These are phyloP conservation scores for Actinostola sp. DNA, from an alignment of 92 coral and sea anemone genomes.

Conservation along the genomic window DNA sequence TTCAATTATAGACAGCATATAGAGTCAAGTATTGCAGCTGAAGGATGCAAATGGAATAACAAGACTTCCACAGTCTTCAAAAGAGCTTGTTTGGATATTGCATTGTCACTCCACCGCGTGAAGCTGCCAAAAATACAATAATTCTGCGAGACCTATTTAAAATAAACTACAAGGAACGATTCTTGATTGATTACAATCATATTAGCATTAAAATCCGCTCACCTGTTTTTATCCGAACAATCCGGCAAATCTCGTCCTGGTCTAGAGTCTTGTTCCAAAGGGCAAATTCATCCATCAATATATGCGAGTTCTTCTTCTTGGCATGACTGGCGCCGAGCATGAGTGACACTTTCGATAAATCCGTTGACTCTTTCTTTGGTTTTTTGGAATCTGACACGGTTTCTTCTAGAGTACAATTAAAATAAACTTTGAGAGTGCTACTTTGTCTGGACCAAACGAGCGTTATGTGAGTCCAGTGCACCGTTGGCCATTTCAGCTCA, in stretches of 20 bases:
- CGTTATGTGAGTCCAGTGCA: slow-evolving; percentile 82
- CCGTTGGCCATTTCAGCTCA: slow-evolving; percentile 52
- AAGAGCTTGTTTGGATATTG: no score
- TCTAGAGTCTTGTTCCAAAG: slow-evolving; percentile 75
- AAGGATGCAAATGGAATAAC: no score
- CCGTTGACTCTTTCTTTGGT: neutral
- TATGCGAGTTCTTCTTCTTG: slow-evolving; percentile 61
- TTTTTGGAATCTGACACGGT: slow-evolving; percentile 1
- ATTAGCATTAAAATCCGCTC: slow-evolving; percentile 16
- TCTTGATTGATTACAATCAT: neutral
- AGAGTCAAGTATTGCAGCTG: no score
- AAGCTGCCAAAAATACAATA: no score
- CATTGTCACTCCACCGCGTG: no score
- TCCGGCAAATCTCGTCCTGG: slow-evolving; percentile 53
- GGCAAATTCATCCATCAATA: slow-evolving; percentile 89
- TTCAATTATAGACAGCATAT: no score
- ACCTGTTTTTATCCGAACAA: slow-evolving; percentile 70
- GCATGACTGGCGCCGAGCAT: slow-evolving; percentile 90
- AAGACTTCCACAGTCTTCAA: no score
- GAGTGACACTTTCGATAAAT: slow-evolving; percentile 32
- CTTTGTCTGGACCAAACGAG: slow-evolving; percentile 63
- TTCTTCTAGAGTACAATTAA: slow-evolving; percentile 68
- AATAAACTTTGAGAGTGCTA: slow-evolving; percentile 51
- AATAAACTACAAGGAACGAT: neutral
- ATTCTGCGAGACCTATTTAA: no score